These are phyloP conservation scores for Anthophora plumipes DNA, from an alignment of 2,888 invertebrate genomes.

Conservation along the genomic window DNA sequence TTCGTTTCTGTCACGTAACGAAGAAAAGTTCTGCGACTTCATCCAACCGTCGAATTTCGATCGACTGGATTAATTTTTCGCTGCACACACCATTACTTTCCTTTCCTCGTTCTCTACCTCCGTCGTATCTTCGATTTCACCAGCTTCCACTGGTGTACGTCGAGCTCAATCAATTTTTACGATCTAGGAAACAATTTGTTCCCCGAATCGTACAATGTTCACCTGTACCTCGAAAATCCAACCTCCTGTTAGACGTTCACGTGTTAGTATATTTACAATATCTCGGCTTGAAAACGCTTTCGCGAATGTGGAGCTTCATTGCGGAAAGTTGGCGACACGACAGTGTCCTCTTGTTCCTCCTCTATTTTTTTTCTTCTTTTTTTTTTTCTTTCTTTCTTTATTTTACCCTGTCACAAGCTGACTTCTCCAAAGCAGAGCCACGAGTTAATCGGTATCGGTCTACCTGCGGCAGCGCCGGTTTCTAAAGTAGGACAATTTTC, in stretches of 20 bases:
- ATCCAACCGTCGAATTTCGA: slow-evolving; percentile 17
- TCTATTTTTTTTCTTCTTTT: slow-evolving; percentile 22
- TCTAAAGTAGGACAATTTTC: no score
- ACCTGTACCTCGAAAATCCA: not conserved
- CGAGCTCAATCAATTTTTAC: no score
- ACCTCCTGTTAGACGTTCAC: slow-evolving; percentile 36
- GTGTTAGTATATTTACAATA: slow-evolving; percentile 47
- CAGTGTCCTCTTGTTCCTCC: slow-evolving; percentile 35
- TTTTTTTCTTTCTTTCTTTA: not conserved
- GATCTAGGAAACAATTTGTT: not conserved
- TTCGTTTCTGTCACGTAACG: not conserved
- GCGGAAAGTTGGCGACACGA: slow-evolving; percentile 58
- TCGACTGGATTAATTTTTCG: slow-evolving; percentile 18
- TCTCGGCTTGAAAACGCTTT: slow-evolving; percentile 66
- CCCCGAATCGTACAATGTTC: not conserved
- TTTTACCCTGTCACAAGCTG: not conserved
- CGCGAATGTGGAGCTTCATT: slow-evolving; percentile 58
- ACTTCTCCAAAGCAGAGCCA: slow-evolving; percentile 15
- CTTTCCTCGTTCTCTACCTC: not conserved
- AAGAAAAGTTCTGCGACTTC: not conserved
- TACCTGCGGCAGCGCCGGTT: slow-evolving; percentile 2
- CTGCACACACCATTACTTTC: slow-evolving; percentile 16
- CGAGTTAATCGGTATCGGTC: not conserved
- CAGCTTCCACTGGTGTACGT: not conserved
- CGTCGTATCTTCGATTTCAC: not conserved